Base-by-base conservation (phyloP, 2,888 invertebrate genomes). In the Ellobium chinense region DNA sequence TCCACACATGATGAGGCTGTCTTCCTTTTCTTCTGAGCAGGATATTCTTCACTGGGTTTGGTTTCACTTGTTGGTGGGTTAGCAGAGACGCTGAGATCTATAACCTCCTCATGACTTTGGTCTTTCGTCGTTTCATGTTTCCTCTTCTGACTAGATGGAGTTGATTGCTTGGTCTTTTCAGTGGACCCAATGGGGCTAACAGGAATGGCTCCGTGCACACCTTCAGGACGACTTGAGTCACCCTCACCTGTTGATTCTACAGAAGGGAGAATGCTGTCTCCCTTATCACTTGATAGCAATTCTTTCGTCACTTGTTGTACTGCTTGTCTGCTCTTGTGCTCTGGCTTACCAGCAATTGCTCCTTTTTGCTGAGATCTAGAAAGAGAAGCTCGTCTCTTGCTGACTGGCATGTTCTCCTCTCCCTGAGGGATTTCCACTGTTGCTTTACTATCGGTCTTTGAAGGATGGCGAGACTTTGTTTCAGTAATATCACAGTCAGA, bases 321-420 rank as follows among this genome's bases (percentile, higher is more conserved):
- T 5, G n/a, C 3, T 9, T 34, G n/a, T 2, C 29, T 27, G 18
- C 12, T 5, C 31, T 60, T 72, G 14, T 37, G 24, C 1, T 37
- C 58, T 34, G 36, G 36, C 36, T 58, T 58, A 1, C 39, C 36
- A 36, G 29, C 24, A 58, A 4, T n/a, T 5, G 14, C 21, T 14
- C 56, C 76, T 27, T 56, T 76, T 14, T 54, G 66, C 54, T 76
- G 76, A 36, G 34, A 56, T 66, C 36, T 76, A 9, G 66, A 56
- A 56, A 76, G 18, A 56, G 76, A 76, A 14, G 66, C 24, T 46
- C 66, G 65, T 14, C 76, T 46, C 34, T 56, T 76, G 21, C 56
- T n/a, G 18, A 56, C 27, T 21, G 66, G 76, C 1, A n/a, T 27
- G 31, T 76, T 76, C 36, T 76, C 76, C 14, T 65, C 76, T 39